Conservation (phyloP, 2,888 invertebrate species). For the Drosophila sordidapex region DNA sequence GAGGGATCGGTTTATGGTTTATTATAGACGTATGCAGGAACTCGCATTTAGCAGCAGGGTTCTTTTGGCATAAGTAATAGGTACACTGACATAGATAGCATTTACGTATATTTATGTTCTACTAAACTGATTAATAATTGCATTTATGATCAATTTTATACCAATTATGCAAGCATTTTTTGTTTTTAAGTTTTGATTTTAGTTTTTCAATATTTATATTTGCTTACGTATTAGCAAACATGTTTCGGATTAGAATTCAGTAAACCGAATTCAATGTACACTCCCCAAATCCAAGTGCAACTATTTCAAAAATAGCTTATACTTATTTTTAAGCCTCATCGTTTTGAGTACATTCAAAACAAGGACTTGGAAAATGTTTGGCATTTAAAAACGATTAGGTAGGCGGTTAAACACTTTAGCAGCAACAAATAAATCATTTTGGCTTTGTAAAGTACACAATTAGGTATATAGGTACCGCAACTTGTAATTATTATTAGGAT, state of each 20-base stretch:
- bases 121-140: conserved; percentile 31
- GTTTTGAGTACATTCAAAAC: not conserved
- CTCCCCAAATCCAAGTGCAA: conserved; percentile 26
- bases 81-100: conserved; percentile 46
- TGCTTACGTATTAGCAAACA: conserved; percentile 9
- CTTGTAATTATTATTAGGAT: conserved; percentile 37
- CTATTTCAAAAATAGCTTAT: not conserved
- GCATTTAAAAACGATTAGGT: conserved; percentile 28
- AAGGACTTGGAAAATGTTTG: conserved; percentile 26
- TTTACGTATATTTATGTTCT: conserved; percentile 17
- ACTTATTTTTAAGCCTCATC: not conserved
- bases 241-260: conserved; percentile 24
- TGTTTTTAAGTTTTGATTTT: conserved; percentile 17
- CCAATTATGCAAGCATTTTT: conserved; percentile 35
- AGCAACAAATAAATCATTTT: conserved; percentile 77
- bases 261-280: conserved; percentile 31
- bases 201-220: conserved; percentile 9
- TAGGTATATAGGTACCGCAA: conserved; percentile 35
- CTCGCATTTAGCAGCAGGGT: conserved; percentile 50
- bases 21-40: conserved; percentile 31
- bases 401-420: conserved; percentile 67
- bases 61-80: conserved; percentile 54
- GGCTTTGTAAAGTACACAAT: conserved; percentile 56
- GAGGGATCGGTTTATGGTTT: conserved; percentile 28
- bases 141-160: conserved; percentile 21